These are phyloP conservation scores for Nymphalis polychloros DNA, from an alignment of 2,888 invertebrate genomes.

Conservation along the genomic window DNA sequence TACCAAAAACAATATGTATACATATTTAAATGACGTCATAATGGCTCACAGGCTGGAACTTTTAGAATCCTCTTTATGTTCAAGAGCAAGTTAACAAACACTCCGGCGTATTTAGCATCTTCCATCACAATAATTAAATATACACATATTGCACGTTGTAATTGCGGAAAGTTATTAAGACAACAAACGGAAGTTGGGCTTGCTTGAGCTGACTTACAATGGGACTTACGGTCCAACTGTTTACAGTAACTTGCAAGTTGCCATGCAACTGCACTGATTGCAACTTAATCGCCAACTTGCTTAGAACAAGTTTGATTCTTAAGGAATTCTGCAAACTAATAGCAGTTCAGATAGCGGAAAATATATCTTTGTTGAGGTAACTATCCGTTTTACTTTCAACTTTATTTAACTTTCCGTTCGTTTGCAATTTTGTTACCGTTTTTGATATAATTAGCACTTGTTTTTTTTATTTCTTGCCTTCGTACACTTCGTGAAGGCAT, in stretches of 20 bases:
- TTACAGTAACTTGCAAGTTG: slow-evolving; percentile 57
- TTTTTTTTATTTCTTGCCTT: neutral
- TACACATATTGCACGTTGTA: slow-evolving; percentile 44
- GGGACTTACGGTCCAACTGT: slow-evolving; percentile 63
- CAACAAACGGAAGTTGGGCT: slow-evolving; percentile 58
- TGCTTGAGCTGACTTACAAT: slow-evolving; percentile 60
- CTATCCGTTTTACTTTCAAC: slow-evolving; percentile 17
- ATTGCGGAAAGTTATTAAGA: slow-evolving; percentile 62
- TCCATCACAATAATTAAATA: slow-evolving; percentile 33
- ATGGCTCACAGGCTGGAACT: neutral
- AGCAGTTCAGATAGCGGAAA: slow-evolving; percentile 28
- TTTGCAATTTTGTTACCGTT: slow-evolving; percentile 11
- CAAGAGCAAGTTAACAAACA: neutral
- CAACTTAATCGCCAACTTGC: slow-evolving; percentile 71
- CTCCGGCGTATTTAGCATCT: slow-evolving; percentile 19
- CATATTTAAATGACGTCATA: neutral
- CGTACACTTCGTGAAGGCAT: neutral
- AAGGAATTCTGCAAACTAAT: slow-evolving; percentile 49
- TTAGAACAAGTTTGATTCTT: slow-evolving; percentile 63
- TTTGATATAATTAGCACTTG: slow-evolving; percentile 4
- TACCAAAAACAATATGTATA: neutral
- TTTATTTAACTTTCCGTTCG: slow-evolving; percentile 16
- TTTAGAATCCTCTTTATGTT: neutral
- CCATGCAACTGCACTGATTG: slow-evolving; percentile 58
- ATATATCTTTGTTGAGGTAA: slow-evolving; percentile 29